A percentile compares a stretch with the other conserved stretches of the same genome.
Evolutionary conservation across 2,888 invertebrate species (phyloP).

Genomic region (Synergus gifuensis): DNA sequence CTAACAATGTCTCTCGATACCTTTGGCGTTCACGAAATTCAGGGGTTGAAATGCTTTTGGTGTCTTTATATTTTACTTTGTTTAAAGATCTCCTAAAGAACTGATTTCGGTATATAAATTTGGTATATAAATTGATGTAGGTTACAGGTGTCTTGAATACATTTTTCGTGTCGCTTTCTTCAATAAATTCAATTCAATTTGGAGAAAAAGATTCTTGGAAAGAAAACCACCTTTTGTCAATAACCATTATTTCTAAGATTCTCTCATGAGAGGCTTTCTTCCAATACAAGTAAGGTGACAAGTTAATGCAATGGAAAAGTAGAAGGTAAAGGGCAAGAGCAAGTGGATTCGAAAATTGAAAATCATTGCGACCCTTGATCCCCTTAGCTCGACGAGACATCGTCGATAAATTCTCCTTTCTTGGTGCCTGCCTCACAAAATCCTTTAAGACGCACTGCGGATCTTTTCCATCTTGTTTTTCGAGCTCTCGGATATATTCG

Average conservation of each 20-base stretch:
- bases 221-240: not conserved
- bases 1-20: constrained; percentile 70
- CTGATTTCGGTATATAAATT: too few relatives aligned
- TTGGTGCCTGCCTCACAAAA: constrained; percentile 53
- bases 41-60: constrained; percentile 18
- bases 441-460: constrained; percentile 68
- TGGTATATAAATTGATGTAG: too few relatives aligned
- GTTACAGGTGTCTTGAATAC: too few relatives aligned
- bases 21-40: constrained; percentile 46
- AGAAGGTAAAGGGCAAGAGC: constrained; percentile 62
- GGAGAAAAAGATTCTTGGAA: not conserved
- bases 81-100: too few relatives aligned
- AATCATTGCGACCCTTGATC: constrained; percentile 74
- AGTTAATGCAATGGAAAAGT: constrained; percentile 60
- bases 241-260: constrained; percentile 35
- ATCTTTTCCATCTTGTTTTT: constrained; percentile 60
- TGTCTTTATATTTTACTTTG: too few relatives aligned
- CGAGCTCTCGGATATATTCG: constrained; percentile 51
- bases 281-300: constrained; percentile 50
- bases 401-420: constrained; percentile 70
- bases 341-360: constrained; percentile 75
- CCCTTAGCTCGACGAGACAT: constrained; percentile 72
- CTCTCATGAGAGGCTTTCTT: constrained; percentile 48
- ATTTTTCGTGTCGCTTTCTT: too few relatives aligned
- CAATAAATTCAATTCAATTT: not conserved